A percentile compares a stretch with the other conserved stretches of the same genome.
These are phyloP conservation scores for Aphelocoma californica DNA, from an alignment of 2,797 vertebrate species.

Conservation along the genomic window DNA sequence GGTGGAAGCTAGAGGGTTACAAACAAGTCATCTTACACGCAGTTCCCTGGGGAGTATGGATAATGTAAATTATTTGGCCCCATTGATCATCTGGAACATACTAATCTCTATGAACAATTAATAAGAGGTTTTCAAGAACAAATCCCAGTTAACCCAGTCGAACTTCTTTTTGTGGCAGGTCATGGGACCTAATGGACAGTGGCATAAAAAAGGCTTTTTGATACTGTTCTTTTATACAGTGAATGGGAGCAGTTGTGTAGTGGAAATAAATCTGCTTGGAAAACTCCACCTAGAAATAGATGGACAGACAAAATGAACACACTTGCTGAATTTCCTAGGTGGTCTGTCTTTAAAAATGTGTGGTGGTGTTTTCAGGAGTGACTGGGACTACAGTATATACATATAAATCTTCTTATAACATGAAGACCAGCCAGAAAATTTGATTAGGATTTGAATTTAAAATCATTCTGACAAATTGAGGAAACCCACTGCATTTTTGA, in stretches of 20 bases:
- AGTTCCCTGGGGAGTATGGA: not conserved
- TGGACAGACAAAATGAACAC: not conserved
- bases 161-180: not conserved
- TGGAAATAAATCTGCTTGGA: not conserved
- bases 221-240: not conserved
- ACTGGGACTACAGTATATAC: not conserved
- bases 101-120: not conserved
- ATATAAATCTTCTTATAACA: not conserved
- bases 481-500: not conserved
- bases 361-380: not conserved
- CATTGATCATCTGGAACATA: not conserved
- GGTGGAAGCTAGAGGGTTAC: not conserved
- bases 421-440: not conserved
- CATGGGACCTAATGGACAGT: not conserved
- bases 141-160: not conserved
- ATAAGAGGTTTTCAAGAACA: not conserved
- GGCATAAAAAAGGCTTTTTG: not conserved
- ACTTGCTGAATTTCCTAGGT: not conserved
- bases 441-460: not conserved
- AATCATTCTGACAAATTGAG: not conserved
- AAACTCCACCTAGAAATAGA: not conserved
- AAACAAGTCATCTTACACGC: not conserved
- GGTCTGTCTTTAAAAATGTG: not conserved
- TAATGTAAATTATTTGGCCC: not conserved
- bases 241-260: not conserved